Percentiles rank a stretch among this genome's conserved stretches.
These are phyloP conservation scores for Ceramica pisi DNA, from an alignment of 2,888 invertebrate species.

Conservation along the genomic window DNA sequence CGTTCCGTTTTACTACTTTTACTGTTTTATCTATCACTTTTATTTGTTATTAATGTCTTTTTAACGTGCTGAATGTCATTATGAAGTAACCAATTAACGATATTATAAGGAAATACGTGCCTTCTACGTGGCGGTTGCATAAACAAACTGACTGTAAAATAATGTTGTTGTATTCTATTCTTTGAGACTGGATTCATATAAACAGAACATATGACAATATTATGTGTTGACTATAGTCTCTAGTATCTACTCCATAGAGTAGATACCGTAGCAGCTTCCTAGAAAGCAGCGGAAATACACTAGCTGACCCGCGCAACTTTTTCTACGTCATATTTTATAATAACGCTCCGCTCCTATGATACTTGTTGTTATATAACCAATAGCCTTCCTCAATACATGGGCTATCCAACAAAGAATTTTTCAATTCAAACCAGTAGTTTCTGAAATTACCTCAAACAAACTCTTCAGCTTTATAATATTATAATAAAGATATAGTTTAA, in stretches of 20 bases:
- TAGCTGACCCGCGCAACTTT: too few species aligned
- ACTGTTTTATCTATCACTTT: conserved; percentile 39
- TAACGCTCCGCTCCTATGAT: too few species aligned
- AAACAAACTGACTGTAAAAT: conserved; percentile 8
- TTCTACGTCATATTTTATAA: too few species aligned
- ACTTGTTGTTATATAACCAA: too few species aligned
- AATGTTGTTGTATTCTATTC: conserved; percentile 1
- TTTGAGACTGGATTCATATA: neutral
- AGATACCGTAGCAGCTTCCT: neutral
- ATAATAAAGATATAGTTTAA: too few species aligned
- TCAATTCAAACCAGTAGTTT: too few species aligned
- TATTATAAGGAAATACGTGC: conserved; percentile 14
- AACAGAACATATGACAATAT: neutral
- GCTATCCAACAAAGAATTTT: too few species aligned
- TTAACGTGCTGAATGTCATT: conserved; percentile 41
- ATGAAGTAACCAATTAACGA: conserved; percentile 23
- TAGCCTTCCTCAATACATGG: too few species aligned
- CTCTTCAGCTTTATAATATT: too few species aligned
- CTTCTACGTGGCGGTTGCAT: conserved; percentile 15
- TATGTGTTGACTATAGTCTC: neutral
- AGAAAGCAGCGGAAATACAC: neutral
- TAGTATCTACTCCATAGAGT: too few species aligned
- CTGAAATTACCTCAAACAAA: too few species aligned
- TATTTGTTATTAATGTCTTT: conserved; percentile 56
- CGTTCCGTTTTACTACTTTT: conserved; percentile 36